Evolutionary conservation across 1,140 invertebrate genomes (phyloP).

Genomic region (Mizuhopecten yessoensis): DNA sequence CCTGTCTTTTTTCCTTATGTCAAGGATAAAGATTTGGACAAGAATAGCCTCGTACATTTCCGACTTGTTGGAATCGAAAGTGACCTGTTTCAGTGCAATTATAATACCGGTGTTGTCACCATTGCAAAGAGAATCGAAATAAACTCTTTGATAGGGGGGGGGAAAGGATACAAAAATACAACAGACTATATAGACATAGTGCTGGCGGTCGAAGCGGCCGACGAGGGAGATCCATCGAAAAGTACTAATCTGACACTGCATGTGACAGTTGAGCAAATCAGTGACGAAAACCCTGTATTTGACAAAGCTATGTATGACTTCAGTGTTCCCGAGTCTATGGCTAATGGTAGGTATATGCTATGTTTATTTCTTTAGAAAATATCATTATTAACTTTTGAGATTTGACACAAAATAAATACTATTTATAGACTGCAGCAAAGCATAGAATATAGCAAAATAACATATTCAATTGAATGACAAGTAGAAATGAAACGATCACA

Average conservation of each 20-base stretch:
- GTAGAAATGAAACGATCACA: no score
- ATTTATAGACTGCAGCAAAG: no score
- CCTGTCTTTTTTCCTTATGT: conserved; percentile 62
- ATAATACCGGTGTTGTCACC: conserved; percentile 93
- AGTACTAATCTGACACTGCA: conserved; percentile 89
- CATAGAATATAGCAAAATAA: no score
- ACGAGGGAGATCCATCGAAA: conserved; percentile 89
- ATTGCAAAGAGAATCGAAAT: conserved; percentile 89
- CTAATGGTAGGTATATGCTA: conserved; percentile 66
- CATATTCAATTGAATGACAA: no score
- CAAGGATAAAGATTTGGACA: conserved; percentile 84
- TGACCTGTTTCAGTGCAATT: conserved; percentile 89
- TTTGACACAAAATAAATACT: no score
- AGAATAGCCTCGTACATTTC: conserved; percentile 86
- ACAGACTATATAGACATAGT: conserved; percentile 45
- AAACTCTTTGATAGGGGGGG: conserved; percentile 86
- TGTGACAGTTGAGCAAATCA: conserved; percentile 89
- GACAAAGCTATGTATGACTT: conserved; percentile 90
- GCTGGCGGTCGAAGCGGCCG: conserved; percentile 78
- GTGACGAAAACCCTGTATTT: conserved; percentile 92
- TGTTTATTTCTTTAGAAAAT: no score
- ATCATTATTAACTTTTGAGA: no score
- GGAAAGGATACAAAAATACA: not conserved
- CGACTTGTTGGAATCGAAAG: conserved; percentile 46
- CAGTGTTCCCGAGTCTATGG: conserved; percentile 91